Base-by-base conservation (phyloP, 2,888 invertebrate species). In the Ganaspis brasiliensis region DNA sequence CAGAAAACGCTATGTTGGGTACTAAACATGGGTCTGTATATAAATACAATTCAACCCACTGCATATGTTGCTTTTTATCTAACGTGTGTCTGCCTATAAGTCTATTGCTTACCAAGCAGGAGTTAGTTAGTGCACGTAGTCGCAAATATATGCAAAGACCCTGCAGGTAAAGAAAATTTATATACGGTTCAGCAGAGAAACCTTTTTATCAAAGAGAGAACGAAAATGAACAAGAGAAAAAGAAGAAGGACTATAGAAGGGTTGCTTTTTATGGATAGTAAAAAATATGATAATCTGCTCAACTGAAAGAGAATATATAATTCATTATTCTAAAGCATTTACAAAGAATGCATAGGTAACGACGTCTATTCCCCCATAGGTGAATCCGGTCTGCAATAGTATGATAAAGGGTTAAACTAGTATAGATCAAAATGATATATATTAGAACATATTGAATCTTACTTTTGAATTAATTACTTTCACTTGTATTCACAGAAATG, bases 211-310 rank as follows among this genome's bases (percentile, higher is more conserved):
- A 79, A 77, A 77, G 63, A 81, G 79, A 81, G 79, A 16, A 73
- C 73, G 77, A 78, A 78, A 72, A 78, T 79, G 63, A 24, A 73
- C 76, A 76, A 61, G 63, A 56, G 35, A 37, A 72, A 72, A 49
- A 72, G 52, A 72, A 56, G 52, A 56, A 72, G 52, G 72, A 35
- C 55, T 19, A 56, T 52, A 31, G 31, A 72, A 56, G 72, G 52
- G 56, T 71, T 72, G 75, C 77, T 89, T 89, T 89, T 88, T 88
- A 81, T 87, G 86, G 90, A 90, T 89, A 88, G 89, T 90, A 91
- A 90, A 91, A 91, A 91, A 91, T 91, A 91, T 91, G 89, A 91
- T 91, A 91, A 90, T 91, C 88, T 90, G 90, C 90, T 90, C 86
- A 85, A 88, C 78, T 90, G 91, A 89, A 89, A 89, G 87, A 91